phyloP scores from a whole-genome alignment of 2,797 vertebrate genomes.

The Pseudochirops corinnae region DNA sequence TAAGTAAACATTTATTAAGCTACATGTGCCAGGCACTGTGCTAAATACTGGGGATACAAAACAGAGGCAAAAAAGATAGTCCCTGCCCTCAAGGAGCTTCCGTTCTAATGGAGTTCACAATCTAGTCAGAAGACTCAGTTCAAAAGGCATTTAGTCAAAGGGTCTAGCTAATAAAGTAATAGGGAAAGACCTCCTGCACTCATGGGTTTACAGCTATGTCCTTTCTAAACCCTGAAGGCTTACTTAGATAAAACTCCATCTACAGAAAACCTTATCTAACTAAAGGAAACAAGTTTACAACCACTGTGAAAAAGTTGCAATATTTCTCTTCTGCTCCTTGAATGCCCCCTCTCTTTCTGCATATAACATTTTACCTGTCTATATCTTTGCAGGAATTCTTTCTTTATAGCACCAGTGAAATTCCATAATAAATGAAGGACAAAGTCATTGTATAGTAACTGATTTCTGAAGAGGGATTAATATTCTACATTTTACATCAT shows the following conservation, averaged over 20 bases:
- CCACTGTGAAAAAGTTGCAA: neutral
- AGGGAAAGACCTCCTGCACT: no score
- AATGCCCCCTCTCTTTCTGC: neutral
- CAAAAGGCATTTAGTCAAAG: no score
- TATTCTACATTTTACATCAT: slow-evolving; percentile 1
- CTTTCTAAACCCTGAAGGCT: neutral
- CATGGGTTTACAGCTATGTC: no score
- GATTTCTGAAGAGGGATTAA: slow-evolving; percentile 16
- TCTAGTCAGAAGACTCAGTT: no score
- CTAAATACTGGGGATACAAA: no score
- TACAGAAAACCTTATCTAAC: neutral
- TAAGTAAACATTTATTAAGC: no score
- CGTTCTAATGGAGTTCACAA: no score
- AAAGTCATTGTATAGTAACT: slow-evolving; percentile 28
- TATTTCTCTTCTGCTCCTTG: neutral
- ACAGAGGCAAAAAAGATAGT: no score
- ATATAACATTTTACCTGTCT: neutral
- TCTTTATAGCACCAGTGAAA: neutral
- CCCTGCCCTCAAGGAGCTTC: no score
- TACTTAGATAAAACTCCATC: neutral
- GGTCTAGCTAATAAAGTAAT: no score
- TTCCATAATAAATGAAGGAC: slow-evolving; percentile 38
- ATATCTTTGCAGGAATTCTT: neutral
- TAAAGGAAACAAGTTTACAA: neutral
- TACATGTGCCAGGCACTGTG: no score